Evolutionary conservation across 2,888 invertebrate species (phyloP).

Genomic region (Osmoderma eremita): DNA sequence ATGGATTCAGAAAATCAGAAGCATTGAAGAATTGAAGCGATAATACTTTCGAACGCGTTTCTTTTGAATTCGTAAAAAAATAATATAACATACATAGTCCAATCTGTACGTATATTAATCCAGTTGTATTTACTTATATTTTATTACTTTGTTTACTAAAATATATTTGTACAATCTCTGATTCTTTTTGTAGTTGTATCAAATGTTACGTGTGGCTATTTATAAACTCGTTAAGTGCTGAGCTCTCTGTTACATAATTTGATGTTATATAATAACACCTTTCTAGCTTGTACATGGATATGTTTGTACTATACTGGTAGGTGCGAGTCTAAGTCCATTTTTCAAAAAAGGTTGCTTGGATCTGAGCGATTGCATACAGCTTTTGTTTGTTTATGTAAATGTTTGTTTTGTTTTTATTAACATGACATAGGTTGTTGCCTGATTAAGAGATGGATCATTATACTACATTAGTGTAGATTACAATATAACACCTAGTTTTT

Average conservation of each 20-base stretch:
- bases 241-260: slow-evolving; percentile 26
- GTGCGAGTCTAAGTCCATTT: slow-evolving; percentile 5
- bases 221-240: slow-evolving; percentile 24
- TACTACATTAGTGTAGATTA: too few species aligned
- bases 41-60: too few species aligned
- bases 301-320: not conserved
- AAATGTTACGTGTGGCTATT: slow-evolving; percentile 30
- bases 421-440: not conserved
- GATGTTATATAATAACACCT: slow-evolving; percentile 25
- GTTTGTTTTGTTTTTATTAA: slow-evolving; percentile 3
- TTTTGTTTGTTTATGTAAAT: slow-evolving; percentile 20
- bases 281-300: slow-evolving; percentile 8
- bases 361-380: not conserved
- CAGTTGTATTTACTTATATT: too few species aligned
- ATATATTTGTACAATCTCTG: too few species aligned
- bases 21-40: too few species aligned
- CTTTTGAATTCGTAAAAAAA: too few species aligned
- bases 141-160: too few species aligned
- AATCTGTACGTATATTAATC: too few species aligned
- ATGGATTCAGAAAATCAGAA: too few species aligned
- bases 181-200: not conserved
- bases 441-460: too few species aligned
- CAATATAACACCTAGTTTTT: too few species aligned
- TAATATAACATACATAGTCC: not conserved
- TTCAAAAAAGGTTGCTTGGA: not conserved